These are phyloP conservation scores for Crioceris asparagi DNA, from an alignment of 2,888 invertebrate genomes.

Conservation along the genomic window DNA sequence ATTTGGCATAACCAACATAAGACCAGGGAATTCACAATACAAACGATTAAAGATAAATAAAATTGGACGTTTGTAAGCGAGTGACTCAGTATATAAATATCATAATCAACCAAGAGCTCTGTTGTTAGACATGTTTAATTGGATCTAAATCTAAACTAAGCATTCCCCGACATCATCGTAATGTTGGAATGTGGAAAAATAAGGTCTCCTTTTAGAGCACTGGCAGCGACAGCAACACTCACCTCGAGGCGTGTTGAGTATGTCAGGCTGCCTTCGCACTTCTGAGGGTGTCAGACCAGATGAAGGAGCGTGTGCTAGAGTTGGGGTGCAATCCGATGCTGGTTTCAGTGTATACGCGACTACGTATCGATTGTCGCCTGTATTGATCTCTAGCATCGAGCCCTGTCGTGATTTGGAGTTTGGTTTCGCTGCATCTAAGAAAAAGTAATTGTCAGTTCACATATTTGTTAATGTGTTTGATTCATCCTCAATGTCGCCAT, in stretches of 20 bases:
- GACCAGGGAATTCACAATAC: too few species aligned
- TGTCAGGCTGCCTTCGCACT: constrained; percentile 43
- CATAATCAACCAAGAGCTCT: too few species aligned
- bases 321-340: constrained; percentile 33
- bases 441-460: too few species aligned
- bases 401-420: constrained; percentile 41
- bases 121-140: too few species aligned
- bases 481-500: too few species aligned
- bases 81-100: too few species aligned
- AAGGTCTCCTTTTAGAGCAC: constrained; percentile 5
- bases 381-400: constrained; percentile 62
- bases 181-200: constrained; percentile 22
- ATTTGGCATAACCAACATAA: too few species aligned
- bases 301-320: constrained; percentile 14
- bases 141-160: constrained; percentile 10
- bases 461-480: too few species aligned
- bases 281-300: constrained; percentile 23
- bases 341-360: constrained; percentile 78
- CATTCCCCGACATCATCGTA: constrained; percentile 15
- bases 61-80: too few species aligned
- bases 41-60: too few species aligned
- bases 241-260: constrained; percentile 63
- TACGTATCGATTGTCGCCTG: constrained; percentile 70
- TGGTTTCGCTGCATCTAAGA: constrained; percentile 37
- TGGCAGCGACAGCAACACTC: background rate